A percentile compares a stretch with the other conserved stretches of the same genome.
Evolutionary conservation across 1,140 invertebrate species (phyloP).

Genomic region (Himalopsyche phryganea): DNA sequence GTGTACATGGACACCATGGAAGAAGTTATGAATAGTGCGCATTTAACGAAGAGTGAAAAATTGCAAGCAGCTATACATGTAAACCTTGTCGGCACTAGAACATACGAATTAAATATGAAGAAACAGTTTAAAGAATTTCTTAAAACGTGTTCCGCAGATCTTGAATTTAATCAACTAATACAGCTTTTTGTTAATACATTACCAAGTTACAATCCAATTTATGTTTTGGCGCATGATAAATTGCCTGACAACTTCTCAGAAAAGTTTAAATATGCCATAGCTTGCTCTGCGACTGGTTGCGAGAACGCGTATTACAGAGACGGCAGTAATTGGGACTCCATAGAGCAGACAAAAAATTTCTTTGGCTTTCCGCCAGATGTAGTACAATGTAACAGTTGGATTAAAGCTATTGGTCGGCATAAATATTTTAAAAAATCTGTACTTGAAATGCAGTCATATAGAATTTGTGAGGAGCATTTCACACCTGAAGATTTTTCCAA

Average conservation of each 20-base stretch:
- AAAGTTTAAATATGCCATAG: slow-evolving; percentile 7
- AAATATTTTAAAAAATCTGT: slow-evolving; percentile 16
- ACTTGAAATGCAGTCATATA: slow-evolving; percentile 16
- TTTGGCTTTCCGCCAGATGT: slow-evolving; percentile 16
- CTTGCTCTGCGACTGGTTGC: slow-evolving; percentile 12
- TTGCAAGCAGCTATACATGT: background rate
- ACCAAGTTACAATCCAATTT: slow-evolving; percentile 1
- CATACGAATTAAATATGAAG: slow-evolving; percentile 14
- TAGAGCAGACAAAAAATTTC: slow-evolving; percentile 18
- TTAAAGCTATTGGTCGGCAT: background rate
- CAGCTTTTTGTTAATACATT: slow-evolving; percentile 11
- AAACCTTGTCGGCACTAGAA: slow-evolving; percentile 1
- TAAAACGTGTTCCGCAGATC: slow-evolving; percentile 7
- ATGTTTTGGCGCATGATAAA: slow-evolving; percentile 12
- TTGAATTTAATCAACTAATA: slow-evolving; percentile 7
- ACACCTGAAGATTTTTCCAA: slow-evolving; percentile 20
- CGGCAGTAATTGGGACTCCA: slow-evolving; percentile 15
- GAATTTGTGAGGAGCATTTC: slow-evolving; percentile 20
- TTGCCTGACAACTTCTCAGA: background rate
- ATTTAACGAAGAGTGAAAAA: background rate
- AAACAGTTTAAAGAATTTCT: slow-evolving; percentile 17
- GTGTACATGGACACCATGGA: slow-evolving; percentile 5
- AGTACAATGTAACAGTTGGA: slow-evolving; percentile 16
- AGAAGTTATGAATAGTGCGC: slow-evolving; percentile 8
- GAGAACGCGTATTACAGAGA: slow-evolving; percentile 18